Evolutionary conservation across 2,888 invertebrate genomes (phyloP), one percentile per base, ranked within the genome.

Genomic region (Chesias legatella): DNA sequence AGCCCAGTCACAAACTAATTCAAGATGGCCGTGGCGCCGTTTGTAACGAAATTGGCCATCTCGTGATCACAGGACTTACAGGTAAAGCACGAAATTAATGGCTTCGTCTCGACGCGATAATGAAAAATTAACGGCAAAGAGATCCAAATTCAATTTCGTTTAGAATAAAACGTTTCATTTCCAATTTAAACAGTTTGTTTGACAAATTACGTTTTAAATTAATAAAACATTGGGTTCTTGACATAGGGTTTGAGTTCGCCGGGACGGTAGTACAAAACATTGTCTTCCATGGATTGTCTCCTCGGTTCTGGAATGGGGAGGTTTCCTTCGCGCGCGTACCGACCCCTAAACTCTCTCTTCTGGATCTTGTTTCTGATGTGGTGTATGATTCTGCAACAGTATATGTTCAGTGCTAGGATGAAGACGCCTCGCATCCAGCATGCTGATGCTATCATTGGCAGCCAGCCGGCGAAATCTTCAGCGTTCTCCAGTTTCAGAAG

Each of bases 11-110:
- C 56, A 63, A 70, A 67, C 58, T 62, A 66, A 67, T 61, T 81
- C 82, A 62, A 75, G 79, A 66, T 48, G 81, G 81, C 67, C 63
- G 53, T 51, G 77, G 59, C 61, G 50, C 58, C 67, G 70, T 73
- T 73, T 67, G 55, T 60, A 54, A 57, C 52, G 54, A 63, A 71
- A 68, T 69, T 65, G 60, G 57, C 47, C 45, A 48, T 51, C 49
- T 63, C 66, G 60, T 5, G 13, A 17, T 17, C 13, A 5, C 13
- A 17, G 5, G 13, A 17, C 5, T 78, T 70, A 69, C 64, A 67
- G 62, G 63, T 69, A 63, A 71, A 73, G 60, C 69, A 65, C 61
- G 54, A 72, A 75, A 78, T 83, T 76, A 81, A 82, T 78, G 69
- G 69, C 43, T 42, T 51, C 53, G 58, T 52, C 53, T 56, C 57